phyloP scores from a whole-genome alignment of 2,113 vertebrate genomes.

The Eupsittula cactorum region DNA sequence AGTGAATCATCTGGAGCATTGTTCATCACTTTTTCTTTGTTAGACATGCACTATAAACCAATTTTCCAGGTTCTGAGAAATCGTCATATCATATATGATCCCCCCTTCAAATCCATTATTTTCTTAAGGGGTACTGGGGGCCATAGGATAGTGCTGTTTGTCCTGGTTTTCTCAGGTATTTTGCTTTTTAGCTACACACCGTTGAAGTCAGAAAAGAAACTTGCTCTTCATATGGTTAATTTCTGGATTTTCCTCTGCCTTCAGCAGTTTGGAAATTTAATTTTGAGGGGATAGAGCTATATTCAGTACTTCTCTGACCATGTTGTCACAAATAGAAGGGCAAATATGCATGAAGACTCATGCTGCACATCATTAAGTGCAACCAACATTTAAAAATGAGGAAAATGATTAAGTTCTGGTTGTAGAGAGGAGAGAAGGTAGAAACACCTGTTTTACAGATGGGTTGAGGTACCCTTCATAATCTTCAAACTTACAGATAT shows the following conservation, averaged over 20 bases:
- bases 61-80: neutral
- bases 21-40: neutral
- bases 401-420: neutral
- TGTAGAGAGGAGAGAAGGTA: neutral
- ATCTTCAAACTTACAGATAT: neutral
- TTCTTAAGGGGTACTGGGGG: neutral
- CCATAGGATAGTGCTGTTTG: neutral
- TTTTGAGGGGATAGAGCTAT: neutral
- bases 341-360: neutral
- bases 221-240: neutral
- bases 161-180: neutral
- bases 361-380: neutral
- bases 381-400: neutral
- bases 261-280: neutral
- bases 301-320: neutral
- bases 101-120: neutral
- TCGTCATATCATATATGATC: neutral
- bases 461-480: neutral
- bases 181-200: neutral
- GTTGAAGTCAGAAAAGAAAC: neutral
- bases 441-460: neutral
- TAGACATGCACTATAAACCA: neutral
- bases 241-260: neutral
- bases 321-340: neutral
- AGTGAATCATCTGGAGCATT: neutral